Evolutionary conservation across 2,113 vertebrate species (phyloP), one percentile per base, ranked within the genome.

Genomic region (Microcebus griseorufus): DNA sequence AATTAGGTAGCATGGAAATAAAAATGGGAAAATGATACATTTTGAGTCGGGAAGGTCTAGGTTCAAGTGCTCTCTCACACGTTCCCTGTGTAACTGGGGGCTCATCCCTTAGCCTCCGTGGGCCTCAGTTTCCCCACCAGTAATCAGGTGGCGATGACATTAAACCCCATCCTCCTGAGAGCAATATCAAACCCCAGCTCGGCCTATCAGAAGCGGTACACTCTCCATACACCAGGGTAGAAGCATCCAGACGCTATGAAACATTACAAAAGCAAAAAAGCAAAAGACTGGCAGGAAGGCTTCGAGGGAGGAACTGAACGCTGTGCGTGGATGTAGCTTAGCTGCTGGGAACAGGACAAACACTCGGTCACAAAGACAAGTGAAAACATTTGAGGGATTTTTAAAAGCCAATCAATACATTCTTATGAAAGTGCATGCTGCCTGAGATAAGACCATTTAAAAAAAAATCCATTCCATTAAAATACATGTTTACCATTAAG

Each of bases 381-480:
- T 11, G 76, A 93, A 95, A 95, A 96, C 92, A 97, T 93, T 90
- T 93, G 95, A 97, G 84, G 90, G 96, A 97, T 97, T 92, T 98
- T 94, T 42, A 94, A 97, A 96, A 97, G 92, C 93, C 80, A 94
- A 96, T 98, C 96, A 53, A 98, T 98, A 98, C 12, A n/a, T 92
- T 70, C 95, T 98, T 97, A 96, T 42, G 92, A 95, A 96, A 97
- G 96, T 94, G 80, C 53, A 90, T 62, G 39, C 96, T 95, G 90
- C 88, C 73, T 94, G 70, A 95, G 84, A 97, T 82, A 97, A 97
- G 95, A 97, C 96, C 97, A 95, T 79, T 78, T 67, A 6, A 58
- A 67, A n/a, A n/a, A 45, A 90, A 89, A 97, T 92, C 97, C 67
- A 95, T 98, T 95, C 96, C 97, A 97, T 97, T 98, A 97, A 97